A percentile compares a stretch with the other conserved stretches of the same genome.
These are phyloP conservation scores for Eupithecia pulchellata DNA, from an alignment of 2,888 invertebrate species.

Conservation along the genomic window DNA sequence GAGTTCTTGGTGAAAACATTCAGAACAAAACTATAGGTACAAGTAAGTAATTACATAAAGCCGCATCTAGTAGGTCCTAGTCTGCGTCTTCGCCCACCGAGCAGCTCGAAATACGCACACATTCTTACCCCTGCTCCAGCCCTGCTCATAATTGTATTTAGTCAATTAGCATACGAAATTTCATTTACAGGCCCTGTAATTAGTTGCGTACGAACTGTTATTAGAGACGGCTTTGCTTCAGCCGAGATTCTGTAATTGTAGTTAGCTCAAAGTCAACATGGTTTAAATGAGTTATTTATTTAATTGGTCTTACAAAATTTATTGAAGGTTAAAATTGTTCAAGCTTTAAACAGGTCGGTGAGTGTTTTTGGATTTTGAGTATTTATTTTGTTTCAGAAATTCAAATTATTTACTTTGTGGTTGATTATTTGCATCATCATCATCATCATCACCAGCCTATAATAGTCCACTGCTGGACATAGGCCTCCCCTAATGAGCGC, in stretches of 20 bases:
- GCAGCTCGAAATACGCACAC: constrained; percentile 59
- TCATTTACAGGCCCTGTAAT: constrained; percentile 75
- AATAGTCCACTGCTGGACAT: no score
- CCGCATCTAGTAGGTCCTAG: constrained; percentile 33
- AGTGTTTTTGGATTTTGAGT: not conserved
- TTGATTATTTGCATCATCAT: no score
- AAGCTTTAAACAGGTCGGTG: not conserved
- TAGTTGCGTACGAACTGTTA: constrained; percentile 65
- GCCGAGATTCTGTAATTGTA: constrained; percentile 51
- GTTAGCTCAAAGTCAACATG: constrained; percentile 17
- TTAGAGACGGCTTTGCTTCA: constrained; percentile 54
- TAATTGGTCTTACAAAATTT: constrained; percentile 5
- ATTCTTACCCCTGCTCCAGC: constrained; percentile 72
- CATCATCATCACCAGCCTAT: no score
- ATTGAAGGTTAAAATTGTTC: not conserved
- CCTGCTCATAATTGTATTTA: constrained; percentile 79
- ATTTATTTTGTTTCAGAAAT: not conserved
- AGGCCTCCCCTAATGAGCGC: no score
- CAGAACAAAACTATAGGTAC: no score
- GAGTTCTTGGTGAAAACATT: no score
- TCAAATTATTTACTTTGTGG: not conserved
- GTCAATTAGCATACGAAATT: constrained; percentile 80
- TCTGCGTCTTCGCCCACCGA: constrained; percentile 40
- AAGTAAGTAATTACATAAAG: constrained; percentile 2
- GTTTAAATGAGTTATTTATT: constrained; percentile 6